A percentile compares a stretch with the other conserved stretches of the same genome.
phyloP scores from a whole-genome alignment of 2,888 invertebrate species.

The Rotaria macrura region DNA sequence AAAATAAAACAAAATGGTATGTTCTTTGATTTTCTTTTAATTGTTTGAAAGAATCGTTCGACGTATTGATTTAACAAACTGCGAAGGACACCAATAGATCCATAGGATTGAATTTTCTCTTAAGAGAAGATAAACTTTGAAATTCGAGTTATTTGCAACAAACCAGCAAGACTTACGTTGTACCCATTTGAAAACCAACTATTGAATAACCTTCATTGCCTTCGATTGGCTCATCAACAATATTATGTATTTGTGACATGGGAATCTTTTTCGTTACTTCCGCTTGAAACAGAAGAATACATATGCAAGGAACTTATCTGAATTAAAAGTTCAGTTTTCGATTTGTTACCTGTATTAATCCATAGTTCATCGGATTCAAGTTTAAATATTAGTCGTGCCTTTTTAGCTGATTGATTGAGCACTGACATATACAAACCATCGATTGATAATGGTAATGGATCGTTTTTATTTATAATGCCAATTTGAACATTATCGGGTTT shows the following conservation, averaged over 20 bases:
- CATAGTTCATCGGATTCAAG: slow-evolving; percentile 76
- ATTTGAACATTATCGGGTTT: background rate
- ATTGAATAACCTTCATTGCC: slow-evolving; percentile 69
- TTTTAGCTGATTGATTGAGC: slow-evolving; percentile 77
- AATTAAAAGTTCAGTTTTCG: too few relatives aligned
- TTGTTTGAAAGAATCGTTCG: background rate
- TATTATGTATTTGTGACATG: slow-evolving; percentile 75
- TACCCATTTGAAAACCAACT: background rate
- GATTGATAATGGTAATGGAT: background rate
- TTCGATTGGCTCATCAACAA: slow-evolving; percentile 69
- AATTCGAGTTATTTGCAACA: background rate
- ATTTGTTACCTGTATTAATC: slow-evolving; percentile 72
- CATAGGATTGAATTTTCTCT: background rate
- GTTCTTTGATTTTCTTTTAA: background rate
- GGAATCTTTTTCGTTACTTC: slow-evolving; percentile 80
- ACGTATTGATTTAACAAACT: background rate
- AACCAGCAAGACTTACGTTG: background rate
- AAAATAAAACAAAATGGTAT: background rate
- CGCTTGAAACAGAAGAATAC: slow-evolving; percentile 37
- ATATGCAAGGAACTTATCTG: too few relatives aligned
- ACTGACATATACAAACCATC: slow-evolving; percentile 51
- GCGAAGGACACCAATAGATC: slow-evolving; percentile 9
- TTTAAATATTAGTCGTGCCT: slow-evolving; percentile 80
- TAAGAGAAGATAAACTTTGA: background rate
- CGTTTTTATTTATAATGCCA: background rate